Evolutionary conservation across 2,888 invertebrate genomes (phyloP), one percentile per base, ranked within the genome.

Genomic region (Caenorhabditis sp.): DNA sequence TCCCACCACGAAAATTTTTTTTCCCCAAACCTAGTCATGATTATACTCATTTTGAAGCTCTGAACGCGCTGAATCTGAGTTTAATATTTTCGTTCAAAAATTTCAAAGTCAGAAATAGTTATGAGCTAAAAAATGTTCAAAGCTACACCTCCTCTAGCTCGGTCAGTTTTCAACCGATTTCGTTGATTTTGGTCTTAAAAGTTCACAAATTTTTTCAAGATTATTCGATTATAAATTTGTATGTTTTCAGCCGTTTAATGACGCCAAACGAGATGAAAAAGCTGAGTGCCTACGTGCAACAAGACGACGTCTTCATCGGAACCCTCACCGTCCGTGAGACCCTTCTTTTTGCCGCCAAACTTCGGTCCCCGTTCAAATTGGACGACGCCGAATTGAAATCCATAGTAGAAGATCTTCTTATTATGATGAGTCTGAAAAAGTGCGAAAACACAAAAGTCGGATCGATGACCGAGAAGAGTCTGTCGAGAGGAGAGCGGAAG

Each of bases 401-500:
- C 2, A 82, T 85, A 24, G 85, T 87, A 12, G 82, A 85, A 24
- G 76, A 80, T 14, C 75, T 86, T 19, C 51, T 83, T 24, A 59
- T 70, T 16, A 80, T 80, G 82, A 85, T 86, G 85, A 76, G 84
- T 26, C 35, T 86, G 59, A 75, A 76, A 5, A 79, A 77, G 56
- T 81, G 81, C 44, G 63, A 81, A 54, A 76, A 84, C 44, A 86
- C 86, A 2, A 76, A 75, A 68, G 85, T 86, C 28, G 85, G 85
- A 19, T 76, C 82, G 61, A 68, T 80, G 35, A 76, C 76, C 41
- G 77, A 86, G 31, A 96, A 96, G 93, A 97, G 97, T 0, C 95
- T 98, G 76, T 97, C 97, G 0, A 97, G 98, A 0, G 98, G 98
- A 0, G 98, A 98, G 93, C 95, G 95, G 94, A 97, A 97, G 93